Evolutionary conservation across 2,113 vertebrate genomes (phyloP).

Genomic region (Pao palembangensis): DNA sequence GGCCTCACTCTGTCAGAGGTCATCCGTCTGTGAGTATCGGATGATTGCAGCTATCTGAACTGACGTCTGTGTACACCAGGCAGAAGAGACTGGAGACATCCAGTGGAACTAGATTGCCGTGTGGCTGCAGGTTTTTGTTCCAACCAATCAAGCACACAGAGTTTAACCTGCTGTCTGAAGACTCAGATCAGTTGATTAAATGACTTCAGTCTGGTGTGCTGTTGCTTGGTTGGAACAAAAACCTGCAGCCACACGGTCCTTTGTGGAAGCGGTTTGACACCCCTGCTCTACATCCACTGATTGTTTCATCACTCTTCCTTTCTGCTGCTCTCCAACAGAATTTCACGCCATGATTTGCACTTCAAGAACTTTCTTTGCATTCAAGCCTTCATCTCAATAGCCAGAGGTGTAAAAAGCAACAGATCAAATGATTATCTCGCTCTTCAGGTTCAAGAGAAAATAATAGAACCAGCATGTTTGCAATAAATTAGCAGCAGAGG

Average conservation of each 20-base stretch:
- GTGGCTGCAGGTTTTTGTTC: no score
- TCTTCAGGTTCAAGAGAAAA: background rate
- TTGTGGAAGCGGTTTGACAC: no score
- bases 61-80: background rate
- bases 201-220: no score
- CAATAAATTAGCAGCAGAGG: slow-evolving; percentile 1
- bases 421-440: slow-evolving; percentile 2
- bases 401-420: background rate
- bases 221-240: no score
- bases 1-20: no score
- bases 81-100: background rate
- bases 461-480: slow-evolving; percentile 5
- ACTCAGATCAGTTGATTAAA: no score
- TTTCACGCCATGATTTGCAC: slow-evolving; percentile 13
- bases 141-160: no score
- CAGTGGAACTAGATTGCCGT: slow-evolving; percentile 10
- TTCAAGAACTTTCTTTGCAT: slow-evolving; percentile 25
- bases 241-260: no score
- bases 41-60: no score
- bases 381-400: background rate
- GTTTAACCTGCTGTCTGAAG: no score
- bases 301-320: slow-evolving; percentile 32
- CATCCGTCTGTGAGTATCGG: no score
- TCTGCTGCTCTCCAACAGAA: fast-evolving
- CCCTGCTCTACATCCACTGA: background rate